A percentile compares a stretch with the other conserved stretches of the same genome.
Conservation (phyloP, 2,113 vertebrate genomes). For the Neodontobutis hainanensis region DNA sequence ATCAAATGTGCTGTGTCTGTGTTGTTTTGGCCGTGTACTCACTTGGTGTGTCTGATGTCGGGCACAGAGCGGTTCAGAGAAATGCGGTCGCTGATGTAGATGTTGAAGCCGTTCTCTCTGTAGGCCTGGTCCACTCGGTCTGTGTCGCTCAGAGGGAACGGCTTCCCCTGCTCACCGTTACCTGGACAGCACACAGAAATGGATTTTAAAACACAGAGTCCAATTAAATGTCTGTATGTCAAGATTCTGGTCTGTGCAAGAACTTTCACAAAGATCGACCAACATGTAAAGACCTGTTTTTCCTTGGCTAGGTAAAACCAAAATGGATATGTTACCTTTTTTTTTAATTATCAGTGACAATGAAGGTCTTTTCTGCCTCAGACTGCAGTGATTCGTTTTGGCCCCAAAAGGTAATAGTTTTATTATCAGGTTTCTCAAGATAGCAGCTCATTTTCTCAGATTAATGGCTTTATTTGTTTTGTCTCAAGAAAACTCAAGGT, state of each 20-base stretch:
- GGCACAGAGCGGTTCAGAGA: constrained; percentile 94
- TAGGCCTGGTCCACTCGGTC: constrained; percentile 94
- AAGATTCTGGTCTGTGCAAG: no score
- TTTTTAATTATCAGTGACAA: no score
- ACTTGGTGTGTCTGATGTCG: constrained; percentile 96
- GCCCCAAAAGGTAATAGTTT: not conserved
- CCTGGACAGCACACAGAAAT: constrained; percentile 73
- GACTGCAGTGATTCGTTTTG: not conserved
- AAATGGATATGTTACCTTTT: no score
- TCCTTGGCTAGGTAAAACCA: no score
- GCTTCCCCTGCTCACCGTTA: constrained; percentile 92
- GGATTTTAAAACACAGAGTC: no score
- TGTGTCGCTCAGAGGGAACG: constrained; percentile 88
- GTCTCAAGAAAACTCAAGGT: not conserved
- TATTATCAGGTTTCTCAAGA: not conserved
- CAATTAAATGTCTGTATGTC: no score
- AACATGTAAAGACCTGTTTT: no score
- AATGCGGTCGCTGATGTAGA: constrained; percentile 95
- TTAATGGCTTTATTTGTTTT: not conserved
- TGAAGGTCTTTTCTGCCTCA: no score
- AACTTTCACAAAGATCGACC: no score
- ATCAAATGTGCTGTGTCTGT: no score
- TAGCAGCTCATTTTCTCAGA: not conserved
- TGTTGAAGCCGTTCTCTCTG: constrained; percentile 98
- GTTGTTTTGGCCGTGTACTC: constrained; percentile 63